Conservation (phyloP, 2,888 invertebrate genomes). For the Rhagonycha fulva region DNA sequence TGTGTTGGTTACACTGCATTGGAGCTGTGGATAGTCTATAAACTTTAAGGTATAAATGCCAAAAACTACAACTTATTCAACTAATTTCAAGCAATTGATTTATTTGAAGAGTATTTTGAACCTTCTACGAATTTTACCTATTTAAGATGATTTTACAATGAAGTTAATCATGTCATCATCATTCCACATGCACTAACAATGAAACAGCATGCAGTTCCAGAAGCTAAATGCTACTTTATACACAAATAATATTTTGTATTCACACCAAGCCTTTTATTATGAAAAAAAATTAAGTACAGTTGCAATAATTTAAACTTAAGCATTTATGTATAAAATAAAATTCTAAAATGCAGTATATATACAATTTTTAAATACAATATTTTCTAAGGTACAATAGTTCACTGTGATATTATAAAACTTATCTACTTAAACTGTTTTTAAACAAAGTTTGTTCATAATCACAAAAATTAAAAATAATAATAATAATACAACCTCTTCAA, state of each 20-base stretch:
- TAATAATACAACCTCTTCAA: background rate
- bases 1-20: too few species aligned
- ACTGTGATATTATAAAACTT: background rate
- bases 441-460: background rate
- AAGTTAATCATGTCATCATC: background rate
- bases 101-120: background rate
- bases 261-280: constrained; percentile 47
- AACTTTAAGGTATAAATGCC: too few species aligned
- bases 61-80: too few species aligned
- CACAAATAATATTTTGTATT: constrained; percentile 1
- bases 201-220: background rate
- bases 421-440: background rate
- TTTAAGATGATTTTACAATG: background rate
- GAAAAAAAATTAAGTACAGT: constrained; percentile 35
- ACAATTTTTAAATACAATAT: constrained; percentile 15
- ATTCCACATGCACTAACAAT: background rate
- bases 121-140: background rate
- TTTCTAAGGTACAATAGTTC: constrained; percentile 24
- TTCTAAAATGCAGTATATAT: constrained; percentile 25
- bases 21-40: too few species aligned
- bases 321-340: constrained; percentile 26
- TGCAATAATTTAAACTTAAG: constrained; percentile 29
- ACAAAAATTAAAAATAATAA: background rate
- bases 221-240: background rate
- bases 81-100: background rate